Evolutionary conservation across 2,888 invertebrate species (phyloP).

Genomic region (Rapana venosa): DNA sequence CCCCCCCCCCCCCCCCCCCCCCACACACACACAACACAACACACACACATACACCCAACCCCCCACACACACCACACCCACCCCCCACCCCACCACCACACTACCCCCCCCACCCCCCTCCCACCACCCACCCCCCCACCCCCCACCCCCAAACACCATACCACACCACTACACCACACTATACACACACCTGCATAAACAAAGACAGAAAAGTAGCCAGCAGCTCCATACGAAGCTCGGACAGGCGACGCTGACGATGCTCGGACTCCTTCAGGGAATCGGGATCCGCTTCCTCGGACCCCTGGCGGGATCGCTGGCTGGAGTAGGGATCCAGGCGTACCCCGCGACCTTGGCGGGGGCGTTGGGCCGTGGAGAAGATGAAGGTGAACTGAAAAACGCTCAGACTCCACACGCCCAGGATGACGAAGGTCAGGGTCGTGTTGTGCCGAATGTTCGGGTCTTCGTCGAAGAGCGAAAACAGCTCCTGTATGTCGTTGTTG

Average conservation of each 20-base stretch:
- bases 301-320: background rate
- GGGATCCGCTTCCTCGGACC: slow-evolving; percentile 48
- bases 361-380: slow-evolving; percentile 72
- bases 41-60: background rate
- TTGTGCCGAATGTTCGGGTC: slow-evolving; percentile 60
- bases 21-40: no score
- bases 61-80: background rate
- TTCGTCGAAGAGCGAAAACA: slow-evolving; percentile 69
- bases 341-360: slow-evolving; percentile 39
- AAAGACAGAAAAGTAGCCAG: slow-evolving; percentile 62
- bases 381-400: slow-evolving; percentile 76
- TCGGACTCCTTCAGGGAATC: slow-evolving; percentile 51
- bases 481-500: slow-evolving; percentile 52
- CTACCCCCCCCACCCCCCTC: background rate
- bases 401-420: slow-evolving; percentile 74
- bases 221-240: slow-evolving; percentile 70
- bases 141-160: background rate
- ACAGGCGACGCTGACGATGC: slow-evolving; percentile 53
- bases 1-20: no score
- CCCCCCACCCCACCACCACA: background rate
- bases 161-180: background rate
- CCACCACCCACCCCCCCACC: no score
- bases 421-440: slow-evolving; percentile 66
- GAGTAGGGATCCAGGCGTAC: slow-evolving; percentile 4
- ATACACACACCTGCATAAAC: slow-evolving; percentile 31